Percentiles rank a stretch among this genome's conserved stretches.
phyloP scores from a whole-genome alignment of 2,113 vertebrate genomes.

The Lophochroa leadbeateri region DNA sequence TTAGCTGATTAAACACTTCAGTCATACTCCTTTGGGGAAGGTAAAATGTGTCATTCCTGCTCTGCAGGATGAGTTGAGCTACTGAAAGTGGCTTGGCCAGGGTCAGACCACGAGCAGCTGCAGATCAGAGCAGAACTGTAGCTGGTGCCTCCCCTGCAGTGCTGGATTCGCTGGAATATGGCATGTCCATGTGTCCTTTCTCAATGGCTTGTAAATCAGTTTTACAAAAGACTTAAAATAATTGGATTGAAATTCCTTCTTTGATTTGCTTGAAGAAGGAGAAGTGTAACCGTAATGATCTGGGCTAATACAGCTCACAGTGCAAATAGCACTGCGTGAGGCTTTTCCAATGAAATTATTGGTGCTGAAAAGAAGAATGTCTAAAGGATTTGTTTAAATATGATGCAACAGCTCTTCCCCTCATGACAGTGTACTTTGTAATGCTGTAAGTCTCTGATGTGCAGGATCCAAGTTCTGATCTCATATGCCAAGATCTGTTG shows the following conservation, averaged over 20 bases:
- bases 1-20: slow-evolving; percentile 28
- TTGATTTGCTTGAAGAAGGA: background rate
- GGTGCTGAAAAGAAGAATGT: background rate
- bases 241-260: background rate
- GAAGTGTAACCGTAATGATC: background rate
- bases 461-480: background rate
- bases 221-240: background rate
- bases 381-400: background rate
- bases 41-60: background rate
- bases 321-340: background rate
- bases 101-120: background rate
- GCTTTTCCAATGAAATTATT: background rate
- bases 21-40: background rate
- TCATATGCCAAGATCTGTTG: background rate
- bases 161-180: background rate
- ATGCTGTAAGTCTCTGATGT: background rate
- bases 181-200: background rate
- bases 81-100: background rate
- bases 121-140: background rate
- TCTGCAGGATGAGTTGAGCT: background rate
- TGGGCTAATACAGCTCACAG: background rate
- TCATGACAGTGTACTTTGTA: background rate
- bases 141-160: background rate
- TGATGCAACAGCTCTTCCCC: background rate
- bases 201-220: background rate